A percentile compares a stretch with the other conserved stretches of the same genome.
These are phyloP conservation scores for Cosmorhoe ocellata DNA, from an alignment of 2,888 invertebrate species.

Conservation along the genomic window DNA sequence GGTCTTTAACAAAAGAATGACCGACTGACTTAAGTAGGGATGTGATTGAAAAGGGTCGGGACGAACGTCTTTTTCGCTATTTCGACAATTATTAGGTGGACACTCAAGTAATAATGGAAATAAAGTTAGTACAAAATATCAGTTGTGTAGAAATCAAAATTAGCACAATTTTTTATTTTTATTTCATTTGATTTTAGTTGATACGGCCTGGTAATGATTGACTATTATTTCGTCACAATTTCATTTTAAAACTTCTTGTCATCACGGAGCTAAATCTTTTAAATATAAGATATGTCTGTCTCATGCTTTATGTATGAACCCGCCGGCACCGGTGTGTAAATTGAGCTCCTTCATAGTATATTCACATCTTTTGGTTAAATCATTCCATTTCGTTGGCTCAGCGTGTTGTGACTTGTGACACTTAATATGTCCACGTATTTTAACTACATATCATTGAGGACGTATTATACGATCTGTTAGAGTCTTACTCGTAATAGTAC, in stretches of 20 bases:
- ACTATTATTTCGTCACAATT: no score
- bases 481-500: no score
- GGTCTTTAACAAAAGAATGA: constrained; percentile 73
- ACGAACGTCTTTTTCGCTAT: constrained; percentile 51
- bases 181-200: no score
- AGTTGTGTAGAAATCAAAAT: neutral
- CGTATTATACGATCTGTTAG: no score
- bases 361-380: constrained; percentile 37
- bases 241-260: neutral
- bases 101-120: constrained; percentile 6
- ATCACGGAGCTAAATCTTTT: constrained; percentile 12
- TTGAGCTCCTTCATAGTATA: constrained; percentile 47
- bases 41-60: constrained; percentile 56
- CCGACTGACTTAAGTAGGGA: constrained; percentile 65
- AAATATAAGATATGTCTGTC: constrained; percentile 39
- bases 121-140: neutral
- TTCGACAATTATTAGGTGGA: constrained; percentile 36
- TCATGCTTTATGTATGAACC: constrained; percentile 63
- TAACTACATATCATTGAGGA: no score
- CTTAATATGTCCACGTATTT: neutral
- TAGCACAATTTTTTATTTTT: no score
- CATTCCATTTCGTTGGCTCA: constrained; percentile 37
- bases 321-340: constrained; percentile 37
- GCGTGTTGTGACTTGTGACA: neutral
- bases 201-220: no score